Conservation (phyloP, 1,140 invertebrate genomes). For the Hyles vespertilio region DNA sequence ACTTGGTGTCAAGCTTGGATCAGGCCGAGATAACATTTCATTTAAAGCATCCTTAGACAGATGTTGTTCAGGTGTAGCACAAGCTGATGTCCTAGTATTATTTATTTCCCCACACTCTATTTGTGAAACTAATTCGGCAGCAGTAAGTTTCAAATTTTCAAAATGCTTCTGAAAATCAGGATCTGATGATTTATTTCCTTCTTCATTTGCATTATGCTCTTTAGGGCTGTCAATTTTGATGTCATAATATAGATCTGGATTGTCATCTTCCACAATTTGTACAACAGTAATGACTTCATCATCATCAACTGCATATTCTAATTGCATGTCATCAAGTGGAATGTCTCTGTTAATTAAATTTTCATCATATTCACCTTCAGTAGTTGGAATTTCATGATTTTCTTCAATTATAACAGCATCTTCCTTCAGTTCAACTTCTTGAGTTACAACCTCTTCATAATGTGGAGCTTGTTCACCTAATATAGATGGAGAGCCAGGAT, state of each 20-base stretch:
- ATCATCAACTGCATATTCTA: slow-evolving; percentile 58
- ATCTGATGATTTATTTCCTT: slow-evolving; percentile 36
- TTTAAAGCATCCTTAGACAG: slow-evolving; percentile 34
- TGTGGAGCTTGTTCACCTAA: slow-evolving; percentile 4
- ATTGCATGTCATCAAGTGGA: slow-evolving; percentile 40
- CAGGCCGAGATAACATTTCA: slow-evolving; percentile 45
- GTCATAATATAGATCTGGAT: slow-evolving; percentile 62
- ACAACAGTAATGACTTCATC: slow-evolving; percentile 72
- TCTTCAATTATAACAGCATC: background rate
- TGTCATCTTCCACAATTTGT: slow-evolving; percentile 72
- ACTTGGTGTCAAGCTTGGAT: slow-evolving; percentile 65
- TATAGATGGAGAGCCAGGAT: slow-evolving; percentile 4
- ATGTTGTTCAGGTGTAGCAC: slow-evolving; percentile 39
- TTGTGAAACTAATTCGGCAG: slow-evolving; percentile 34
- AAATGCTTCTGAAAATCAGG: slow-evolving; percentile 59
- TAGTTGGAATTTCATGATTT: background rate
- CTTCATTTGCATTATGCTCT: slow-evolving; percentile 27
- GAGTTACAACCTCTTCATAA: too few relatives aligned
- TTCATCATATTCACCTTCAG: background rate
- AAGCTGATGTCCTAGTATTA: slow-evolving; percentile 33
- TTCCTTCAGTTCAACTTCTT: background rate
- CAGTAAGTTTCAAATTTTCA: slow-evolving; percentile 51
- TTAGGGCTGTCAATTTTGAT: slow-evolving; percentile 61
- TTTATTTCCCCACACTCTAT: slow-evolving; percentile 45
- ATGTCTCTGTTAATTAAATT: slow-evolving; percentile 20